Conservation (phyloP, 2,113 vertebrate genomes). For the Brachirus orientalis region DNA sequence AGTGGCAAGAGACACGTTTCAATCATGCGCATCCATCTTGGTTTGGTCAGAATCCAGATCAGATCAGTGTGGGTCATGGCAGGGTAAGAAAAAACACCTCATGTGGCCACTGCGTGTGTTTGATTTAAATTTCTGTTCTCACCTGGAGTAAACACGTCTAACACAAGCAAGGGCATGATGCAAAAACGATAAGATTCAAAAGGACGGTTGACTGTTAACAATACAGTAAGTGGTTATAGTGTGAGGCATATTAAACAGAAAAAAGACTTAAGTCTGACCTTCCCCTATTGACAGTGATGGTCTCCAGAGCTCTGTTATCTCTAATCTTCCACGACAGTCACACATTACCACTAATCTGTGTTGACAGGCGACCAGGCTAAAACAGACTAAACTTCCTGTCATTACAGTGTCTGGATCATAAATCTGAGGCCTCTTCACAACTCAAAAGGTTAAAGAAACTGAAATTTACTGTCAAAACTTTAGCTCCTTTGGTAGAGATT, state of each 20-base stretch:
- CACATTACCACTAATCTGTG: slow-evolving; percentile 65
- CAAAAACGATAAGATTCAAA: too few species aligned
- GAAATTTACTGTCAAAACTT: slow-evolving; percentile 17
- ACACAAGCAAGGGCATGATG: too few species aligned
- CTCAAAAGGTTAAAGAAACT: slow-evolving; percentile 21
- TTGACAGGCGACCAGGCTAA: slow-evolving; percentile 58
- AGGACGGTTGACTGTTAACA: too few species aligned
- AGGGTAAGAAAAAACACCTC: too few species aligned
- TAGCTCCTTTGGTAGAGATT: too few species aligned
- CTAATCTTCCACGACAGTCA: slow-evolving; percentile 69
- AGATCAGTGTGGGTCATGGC: too few species aligned
- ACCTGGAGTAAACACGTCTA: too few species aligned
- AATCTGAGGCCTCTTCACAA: slow-evolving; percentile 10
- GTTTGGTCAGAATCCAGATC: too few species aligned
- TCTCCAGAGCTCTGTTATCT: slow-evolving; percentile 66
- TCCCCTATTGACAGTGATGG: slow-evolving; percentile 57
- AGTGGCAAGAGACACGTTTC: too few species aligned
- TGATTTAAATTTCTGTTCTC: too few species aligned
- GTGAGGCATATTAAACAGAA: slow-evolving; percentile 24
- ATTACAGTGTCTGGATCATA: slow-evolving; percentile 49
- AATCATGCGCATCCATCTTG: too few species aligned
- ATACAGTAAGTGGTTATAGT: slow-evolving; percentile 6
- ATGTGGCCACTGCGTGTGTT: too few species aligned
- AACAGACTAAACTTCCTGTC: slow-evolving; percentile 76
- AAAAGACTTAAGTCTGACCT: slow-evolving; percentile 53